Evolutionary conservation across 2,888 invertebrate genomes (phyloP), one percentile per base, ranked within the genome.

Genomic region (Drosophila peninsularis): DNA sequence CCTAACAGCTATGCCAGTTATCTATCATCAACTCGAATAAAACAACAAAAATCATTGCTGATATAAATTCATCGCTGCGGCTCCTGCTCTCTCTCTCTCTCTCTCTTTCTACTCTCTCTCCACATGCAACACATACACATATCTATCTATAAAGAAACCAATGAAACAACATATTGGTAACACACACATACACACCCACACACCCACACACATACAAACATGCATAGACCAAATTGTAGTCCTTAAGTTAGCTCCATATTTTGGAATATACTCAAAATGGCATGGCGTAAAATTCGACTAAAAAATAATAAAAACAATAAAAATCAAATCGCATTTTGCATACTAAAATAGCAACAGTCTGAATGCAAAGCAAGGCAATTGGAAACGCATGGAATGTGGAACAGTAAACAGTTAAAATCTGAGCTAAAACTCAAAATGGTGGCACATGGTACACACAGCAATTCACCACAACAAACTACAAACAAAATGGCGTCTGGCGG

Each of bases 361-460:
- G 68, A 55, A 67, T 52, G 55, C 54, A 72, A 73, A 32, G 62
- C 64, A 49, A 80, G 58, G 58, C 53, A 71, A 60, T 44, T 77
- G 86, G 85, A 87, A 75, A 72, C 78, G 88, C 89, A 87, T 87
- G 87, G 83, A 87, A 74, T 68, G 45, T 79, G 78, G 80, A 81
- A 80, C 70, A 81, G 32, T 37, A 37, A 36, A 30, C 30, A 32
- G 19, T 45, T 19, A 69, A 69, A 71, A 67, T 61, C 60, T 58
- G 62, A 50, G 37, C 45, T 30, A 55, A 42, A 55, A 62, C 47
- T 77, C 62, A 70, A 61, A 70, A 58, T 63, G 78, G 78, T 70
- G 78, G 75, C 67, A 81, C 68, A 62, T 24, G 57, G 52, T 42
- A 62, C 44, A 62, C 44, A 53, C 37, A 3, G 45, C 45, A 47